These are phyloP conservation scores for Redunca redunca DNA, from an alignment of 2,113 vertebrate species.

Conservation along the genomic window DNA sequence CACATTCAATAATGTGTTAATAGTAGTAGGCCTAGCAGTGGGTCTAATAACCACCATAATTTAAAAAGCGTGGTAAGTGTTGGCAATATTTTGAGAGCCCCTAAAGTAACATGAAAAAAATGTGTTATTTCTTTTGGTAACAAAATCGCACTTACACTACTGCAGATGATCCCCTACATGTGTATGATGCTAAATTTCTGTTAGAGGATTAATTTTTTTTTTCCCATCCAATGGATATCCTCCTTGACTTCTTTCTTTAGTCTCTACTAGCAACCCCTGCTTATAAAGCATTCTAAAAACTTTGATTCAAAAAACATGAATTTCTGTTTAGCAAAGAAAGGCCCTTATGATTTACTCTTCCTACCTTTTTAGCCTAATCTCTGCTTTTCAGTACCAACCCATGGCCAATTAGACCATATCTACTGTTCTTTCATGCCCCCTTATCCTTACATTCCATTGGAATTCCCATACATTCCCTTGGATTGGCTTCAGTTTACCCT, in stretches of 20 bases:
- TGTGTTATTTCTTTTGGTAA: neutral
- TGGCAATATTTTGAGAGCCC: neutral
- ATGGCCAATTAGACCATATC: neutral
- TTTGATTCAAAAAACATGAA: neutral
- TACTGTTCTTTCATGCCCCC: neutral
- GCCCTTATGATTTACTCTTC: neutral
- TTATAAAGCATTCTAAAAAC: neutral
- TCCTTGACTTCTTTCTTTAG: conserved; percentile 20
- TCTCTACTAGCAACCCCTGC: neutral
- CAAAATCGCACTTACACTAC: neutral
- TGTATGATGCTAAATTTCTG: neutral
- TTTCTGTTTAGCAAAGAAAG: neutral
- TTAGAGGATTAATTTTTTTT: neutral
- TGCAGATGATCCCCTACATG: neutral
- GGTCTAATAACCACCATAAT: neutral
- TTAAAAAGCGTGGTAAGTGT: neutral
- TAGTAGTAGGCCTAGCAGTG: neutral
- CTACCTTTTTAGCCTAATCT: neutral
- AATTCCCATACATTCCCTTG: neutral
- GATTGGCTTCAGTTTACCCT: neutral
- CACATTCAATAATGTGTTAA: neutral
- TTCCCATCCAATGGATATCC: neutral
- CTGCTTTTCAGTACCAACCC: neutral
- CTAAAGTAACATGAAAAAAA: neutral
- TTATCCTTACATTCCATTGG: neutral